These are phyloP conservation scores for Bambusicola thoracicus DNA, from an alignment of 2,113 vertebrate species.

Conservation along the genomic window DNA sequence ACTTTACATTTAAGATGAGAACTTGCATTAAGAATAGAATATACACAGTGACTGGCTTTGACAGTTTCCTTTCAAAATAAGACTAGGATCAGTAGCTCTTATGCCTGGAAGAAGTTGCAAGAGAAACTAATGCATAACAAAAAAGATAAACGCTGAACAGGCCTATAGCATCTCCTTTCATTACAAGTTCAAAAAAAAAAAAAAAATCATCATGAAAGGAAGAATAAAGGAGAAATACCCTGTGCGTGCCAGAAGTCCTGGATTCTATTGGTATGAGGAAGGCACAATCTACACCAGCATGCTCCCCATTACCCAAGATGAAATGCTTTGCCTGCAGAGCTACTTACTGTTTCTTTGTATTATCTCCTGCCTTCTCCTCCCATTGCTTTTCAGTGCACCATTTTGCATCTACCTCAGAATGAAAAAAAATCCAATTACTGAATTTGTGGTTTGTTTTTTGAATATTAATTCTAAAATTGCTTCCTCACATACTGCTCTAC, in stretches of 20 bases:
- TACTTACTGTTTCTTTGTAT: neutral
- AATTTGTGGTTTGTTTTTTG: neutral
- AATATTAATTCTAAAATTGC: neutral
- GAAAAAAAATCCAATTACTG: neutral
- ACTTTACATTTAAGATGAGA: neutral
- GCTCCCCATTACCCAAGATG: accelerated
- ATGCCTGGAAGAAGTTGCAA: neutral
- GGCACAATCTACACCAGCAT: neutral
- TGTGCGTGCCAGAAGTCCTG: neutral
- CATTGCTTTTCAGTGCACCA: neutral
- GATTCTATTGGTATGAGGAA: neutral
- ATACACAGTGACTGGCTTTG: neutral
- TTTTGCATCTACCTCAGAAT: neutral
- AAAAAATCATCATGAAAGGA: neutral
- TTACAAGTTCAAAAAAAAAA: neutral
- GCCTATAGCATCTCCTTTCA: neutral
- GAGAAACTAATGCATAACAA: neutral
- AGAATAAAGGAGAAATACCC: neutral
- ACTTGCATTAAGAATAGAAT: neutral
- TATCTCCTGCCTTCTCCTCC: neutral
- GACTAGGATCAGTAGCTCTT: neutral
- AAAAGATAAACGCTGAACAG: neutral
- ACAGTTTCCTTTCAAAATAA: neutral
- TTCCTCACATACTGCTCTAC: neutral
- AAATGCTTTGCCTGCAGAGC: neutral